These are phyloP conservation scores for Araneus ventricosus DNA, from an alignment of 1,140 invertebrate species.

Conservation along the genomic window DNA sequence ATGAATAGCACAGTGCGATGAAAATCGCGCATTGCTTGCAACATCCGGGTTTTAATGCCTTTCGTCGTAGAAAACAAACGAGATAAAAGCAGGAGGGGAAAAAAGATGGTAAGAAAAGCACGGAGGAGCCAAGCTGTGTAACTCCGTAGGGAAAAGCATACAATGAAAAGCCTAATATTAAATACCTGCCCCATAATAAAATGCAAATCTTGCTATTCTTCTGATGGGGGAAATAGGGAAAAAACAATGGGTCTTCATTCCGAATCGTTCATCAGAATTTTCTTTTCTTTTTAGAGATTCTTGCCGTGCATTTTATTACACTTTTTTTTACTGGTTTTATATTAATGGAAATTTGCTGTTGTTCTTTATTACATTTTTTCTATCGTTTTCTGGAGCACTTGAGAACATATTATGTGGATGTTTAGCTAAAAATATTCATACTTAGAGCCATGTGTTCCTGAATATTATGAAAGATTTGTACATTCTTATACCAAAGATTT, in stretches of 20 bases:
- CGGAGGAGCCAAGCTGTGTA: background rate
- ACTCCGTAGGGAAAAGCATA: background rate
- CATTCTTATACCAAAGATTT: too few relatives aligned
- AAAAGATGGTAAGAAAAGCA: constrained; percentile 12
- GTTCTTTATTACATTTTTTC: constrained; percentile 42
- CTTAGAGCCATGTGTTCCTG: background rate
- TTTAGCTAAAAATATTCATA: background rate
- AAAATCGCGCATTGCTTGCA: constrained; percentile 55
- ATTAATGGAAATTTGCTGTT: constrained; percentile 30
- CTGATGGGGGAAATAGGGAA: constrained; percentile 6
- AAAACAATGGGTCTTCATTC: constrained; percentile 64
- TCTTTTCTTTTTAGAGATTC: background rate
- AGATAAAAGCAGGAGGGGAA: constrained; percentile 33
- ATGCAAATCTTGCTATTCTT: constrained; percentile 70
- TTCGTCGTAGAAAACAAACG: background rate
- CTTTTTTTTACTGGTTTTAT: constrained; percentile 4
- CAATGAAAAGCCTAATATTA: constrained; percentile 62
- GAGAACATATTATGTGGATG: background rate
- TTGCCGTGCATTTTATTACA: constrained; percentile 38
- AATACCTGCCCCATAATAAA: constrained; percentile 71
- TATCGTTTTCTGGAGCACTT: constrained; percentile 42
- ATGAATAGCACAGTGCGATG: constrained; percentile 50
- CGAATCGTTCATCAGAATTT: constrained; percentile 45
- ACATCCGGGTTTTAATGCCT: constrained; percentile 68
- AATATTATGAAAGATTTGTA: background rate